Conservation (phyloP, 2,113 vertebrate species). For the Epinephelus cyanopodus region DNA sequence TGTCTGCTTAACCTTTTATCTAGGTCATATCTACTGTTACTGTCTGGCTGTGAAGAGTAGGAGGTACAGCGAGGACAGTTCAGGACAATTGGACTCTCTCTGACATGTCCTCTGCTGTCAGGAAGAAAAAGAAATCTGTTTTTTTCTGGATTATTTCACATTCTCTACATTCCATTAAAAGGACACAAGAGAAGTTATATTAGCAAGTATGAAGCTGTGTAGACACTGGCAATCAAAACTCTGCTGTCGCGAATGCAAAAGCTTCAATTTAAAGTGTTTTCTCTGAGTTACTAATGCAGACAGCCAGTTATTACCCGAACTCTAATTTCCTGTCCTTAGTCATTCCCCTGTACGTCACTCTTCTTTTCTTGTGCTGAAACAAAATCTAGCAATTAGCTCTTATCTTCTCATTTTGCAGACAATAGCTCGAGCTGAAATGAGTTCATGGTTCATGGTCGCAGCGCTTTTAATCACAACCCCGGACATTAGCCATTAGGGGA, state of each 20-base stretch:
- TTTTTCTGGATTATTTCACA: conserved; percentile 12
- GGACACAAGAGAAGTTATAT: not conserved
- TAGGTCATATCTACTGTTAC: not conserved
- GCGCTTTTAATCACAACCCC: conserved; percentile 75
- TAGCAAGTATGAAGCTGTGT: not conserved
- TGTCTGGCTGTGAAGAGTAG: not conserved
- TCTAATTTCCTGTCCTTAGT: conserved; percentile 54
- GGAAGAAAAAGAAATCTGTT: not conserved
- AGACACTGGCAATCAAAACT: conserved; percentile 15
- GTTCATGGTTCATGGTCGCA: conserved; percentile 67
- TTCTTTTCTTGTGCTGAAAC: conserved; percentile 57
- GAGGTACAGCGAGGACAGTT: not conserved
- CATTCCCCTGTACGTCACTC: conserved; percentile 6
- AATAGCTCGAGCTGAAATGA: conserved; percentile 63
- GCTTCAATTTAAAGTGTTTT: conserved; percentile 36
- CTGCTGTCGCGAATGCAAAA: conserved; percentile 17
- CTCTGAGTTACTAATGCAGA: conserved; percentile 24
- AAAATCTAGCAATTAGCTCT: conserved; percentile 73
- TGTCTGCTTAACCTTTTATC: not conserved
- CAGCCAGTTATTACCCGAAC: conserved; percentile 49
- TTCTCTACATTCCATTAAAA: not conserved
- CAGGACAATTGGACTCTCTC: not conserved
- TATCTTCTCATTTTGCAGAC: conserved; percentile 69
- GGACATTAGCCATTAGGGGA: conserved; percentile 67
- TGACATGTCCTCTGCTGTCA: conserved; percentile 3